phyloP scores from a whole-genome alignment of 2,888 invertebrate genomes.

The Pyrrhia umbra region DNA sequence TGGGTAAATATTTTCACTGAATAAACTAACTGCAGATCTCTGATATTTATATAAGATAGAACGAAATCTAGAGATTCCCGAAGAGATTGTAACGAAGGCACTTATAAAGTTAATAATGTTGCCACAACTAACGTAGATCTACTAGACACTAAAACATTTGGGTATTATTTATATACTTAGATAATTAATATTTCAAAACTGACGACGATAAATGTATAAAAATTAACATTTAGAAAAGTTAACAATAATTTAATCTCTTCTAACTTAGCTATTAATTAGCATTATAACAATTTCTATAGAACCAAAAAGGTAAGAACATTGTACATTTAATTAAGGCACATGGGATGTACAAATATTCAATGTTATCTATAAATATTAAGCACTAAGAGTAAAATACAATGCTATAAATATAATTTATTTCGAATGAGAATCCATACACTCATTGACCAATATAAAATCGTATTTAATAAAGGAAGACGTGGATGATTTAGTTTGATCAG shows the following conservation, averaged over 20 bases:
- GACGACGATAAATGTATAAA: conserved; percentile 75
- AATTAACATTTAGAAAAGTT: conserved; percentile 88
- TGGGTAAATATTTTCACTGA: conserved; percentile 55
- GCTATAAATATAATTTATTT: conserved; percentile 77
- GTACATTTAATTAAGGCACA: conserved; percentile 88
- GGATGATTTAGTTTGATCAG: conserved; percentile 67
- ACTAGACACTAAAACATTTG: conserved; percentile 71
- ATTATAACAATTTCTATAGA: conserved; percentile 85
- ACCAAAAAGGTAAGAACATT: conserved; percentile 85
- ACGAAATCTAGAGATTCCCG: conserved; percentile 81
- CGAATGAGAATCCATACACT: conserved; percentile 76
- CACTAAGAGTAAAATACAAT: conserved; percentile 84
- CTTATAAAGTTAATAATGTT: conserved; percentile 71
- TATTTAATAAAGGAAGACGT: conserved; percentile 79
- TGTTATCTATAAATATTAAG: conserved; percentile 86
- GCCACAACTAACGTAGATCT: conserved; percentile 71
- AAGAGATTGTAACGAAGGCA: conserved; percentile 83
- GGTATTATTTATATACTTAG: conserved; percentile 66
- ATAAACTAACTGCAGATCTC: conserved; percentile 62
- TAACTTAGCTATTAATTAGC: conserved; percentile 85
- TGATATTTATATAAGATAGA: conserved; percentile 63
- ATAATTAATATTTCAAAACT: conserved; percentile 66
- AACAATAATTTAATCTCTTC: conserved; percentile 90
- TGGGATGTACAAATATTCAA: conserved; percentile 80
- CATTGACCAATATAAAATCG: conserved; percentile 73